A percentile compares a stretch with the other conserved stretches of the same genome.
Conservation (phyloP, 2,113 vertebrate genomes). For the Brienomyrus longianalis region DNA sequence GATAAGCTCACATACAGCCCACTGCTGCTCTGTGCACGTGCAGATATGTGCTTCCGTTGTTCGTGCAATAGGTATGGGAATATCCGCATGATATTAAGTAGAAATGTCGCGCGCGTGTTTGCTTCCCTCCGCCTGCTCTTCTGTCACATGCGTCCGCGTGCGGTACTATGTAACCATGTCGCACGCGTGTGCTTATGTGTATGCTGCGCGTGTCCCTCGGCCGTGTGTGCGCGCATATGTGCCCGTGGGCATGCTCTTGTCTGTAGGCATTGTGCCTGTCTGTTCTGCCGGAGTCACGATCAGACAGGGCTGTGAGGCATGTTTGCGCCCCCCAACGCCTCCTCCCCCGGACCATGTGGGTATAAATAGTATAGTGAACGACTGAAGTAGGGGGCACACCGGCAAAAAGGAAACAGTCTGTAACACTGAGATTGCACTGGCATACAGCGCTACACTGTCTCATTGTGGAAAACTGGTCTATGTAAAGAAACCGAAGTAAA, state of each 20-base stretch:
- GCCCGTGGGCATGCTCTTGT: not conserved
- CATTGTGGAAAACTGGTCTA: not conserved
- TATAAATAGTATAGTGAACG: slow-evolving; percentile 19
- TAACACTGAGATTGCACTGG: not conserved
- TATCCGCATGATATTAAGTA: not conserved
- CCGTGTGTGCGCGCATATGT: not conserved
- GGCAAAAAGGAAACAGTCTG: not conserved
- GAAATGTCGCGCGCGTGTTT: not conserved
- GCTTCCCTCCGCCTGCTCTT: not conserved
- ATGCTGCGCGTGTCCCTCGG: not conserved
- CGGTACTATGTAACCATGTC: not conserved
- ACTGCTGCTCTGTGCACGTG: not conserved
- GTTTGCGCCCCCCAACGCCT: slow-evolving; percentile 3
- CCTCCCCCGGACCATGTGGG: not conserved
- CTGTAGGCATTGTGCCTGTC: slow-evolving; percentile 1
- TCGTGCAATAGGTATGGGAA: not conserved
- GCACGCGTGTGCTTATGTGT: not conserved
- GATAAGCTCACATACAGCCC: not conserved
- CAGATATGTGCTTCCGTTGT: not conserved
- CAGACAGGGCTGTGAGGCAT: slow-evolving; percentile 19
- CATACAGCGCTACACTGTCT: not conserved
- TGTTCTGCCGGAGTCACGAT: slow-evolving; percentile 1
- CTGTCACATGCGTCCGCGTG: not conserved
- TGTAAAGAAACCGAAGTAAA: not conserved
- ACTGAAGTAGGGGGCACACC: not conserved